Conservation (phyloP, 53 echinoderm and acorn worm species). For the Zoroaster sp. region DNA sequence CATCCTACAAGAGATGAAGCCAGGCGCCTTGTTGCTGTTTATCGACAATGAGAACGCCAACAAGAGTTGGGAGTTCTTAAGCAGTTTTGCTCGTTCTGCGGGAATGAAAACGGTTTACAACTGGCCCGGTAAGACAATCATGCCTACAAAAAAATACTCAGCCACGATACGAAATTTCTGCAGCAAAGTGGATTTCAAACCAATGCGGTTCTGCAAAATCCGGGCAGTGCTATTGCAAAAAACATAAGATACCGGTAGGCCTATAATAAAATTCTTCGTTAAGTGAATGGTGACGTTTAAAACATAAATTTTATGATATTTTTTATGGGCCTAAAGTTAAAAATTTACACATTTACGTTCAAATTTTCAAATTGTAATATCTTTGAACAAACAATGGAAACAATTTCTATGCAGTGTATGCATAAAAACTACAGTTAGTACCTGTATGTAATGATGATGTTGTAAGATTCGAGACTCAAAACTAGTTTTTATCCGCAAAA, state of each 20-base stretch:
- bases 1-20: not conserved
- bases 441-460: too few species aligned
- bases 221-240: not conserved
- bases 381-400: too few species aligned
- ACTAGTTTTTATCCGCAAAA: too few species aligned
- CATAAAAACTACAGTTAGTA: too few species aligned
- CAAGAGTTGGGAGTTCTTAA: not conserved
- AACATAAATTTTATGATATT: too few species aligned
- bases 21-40: not conserved
- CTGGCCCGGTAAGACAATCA: not conserved
- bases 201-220: not conserved
- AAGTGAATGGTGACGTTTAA: too few species aligned
- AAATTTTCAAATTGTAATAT: too few species aligned
- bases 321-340: too few species aligned
- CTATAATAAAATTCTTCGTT: too few species aligned
- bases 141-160: not conserved
- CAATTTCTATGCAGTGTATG: too few species aligned
- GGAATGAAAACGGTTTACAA: not conserved
- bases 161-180: not conserved
- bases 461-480: too few species aligned
- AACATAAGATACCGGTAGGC: not conserved
- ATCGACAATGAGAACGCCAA: not conserved
- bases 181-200: not conserved
- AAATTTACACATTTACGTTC: too few species aligned
- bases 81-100: not conserved